phyloP scores from a whole-genome alignment of 2,797 vertebrate species.

The Cirrhinus mrigala region DNA sequence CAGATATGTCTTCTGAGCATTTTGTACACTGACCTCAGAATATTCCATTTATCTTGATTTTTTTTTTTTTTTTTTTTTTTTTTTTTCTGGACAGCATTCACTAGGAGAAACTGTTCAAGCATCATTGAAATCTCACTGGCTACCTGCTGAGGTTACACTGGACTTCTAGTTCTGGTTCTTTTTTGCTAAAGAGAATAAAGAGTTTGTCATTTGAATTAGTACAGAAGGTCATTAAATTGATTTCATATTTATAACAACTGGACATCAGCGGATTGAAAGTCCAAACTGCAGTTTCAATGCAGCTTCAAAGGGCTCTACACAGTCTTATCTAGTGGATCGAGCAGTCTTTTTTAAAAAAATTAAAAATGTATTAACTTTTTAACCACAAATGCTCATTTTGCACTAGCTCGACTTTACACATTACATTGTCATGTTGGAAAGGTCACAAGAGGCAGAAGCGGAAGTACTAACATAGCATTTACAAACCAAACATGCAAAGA shows the following conservation, averaged over 20 bases:
- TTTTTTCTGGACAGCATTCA: neutral
- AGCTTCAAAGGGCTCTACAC: too few relatives aligned
- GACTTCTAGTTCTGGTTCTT: neutral
- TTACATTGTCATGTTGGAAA: too few relatives aligned
- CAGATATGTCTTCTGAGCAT: neutral
- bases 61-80: neutral
- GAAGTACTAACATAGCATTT: too few relatives aligned
- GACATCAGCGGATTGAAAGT: too few relatives aligned
- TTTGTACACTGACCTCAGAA: neutral
- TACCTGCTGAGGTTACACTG: constrained; percentile 7
- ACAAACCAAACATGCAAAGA: too few relatives aligned
- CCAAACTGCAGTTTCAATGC: too few relatives aligned
- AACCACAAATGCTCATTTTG: too few relatives aligned
- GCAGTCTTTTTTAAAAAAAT: too few relatives aligned
- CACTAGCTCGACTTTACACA: too few relatives aligned
- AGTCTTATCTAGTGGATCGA: too few relatives aligned
- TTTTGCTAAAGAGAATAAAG: neutral
- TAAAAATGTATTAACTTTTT: too few relatives aligned
- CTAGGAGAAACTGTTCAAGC: neutral
- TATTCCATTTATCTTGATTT: neutral
- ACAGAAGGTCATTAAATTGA: neutral
- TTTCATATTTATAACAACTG: neutral
- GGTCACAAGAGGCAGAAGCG: too few relatives aligned
- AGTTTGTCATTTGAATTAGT: neutral
- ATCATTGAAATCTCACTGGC: constrained; percentile 1